Evolutionary conservation across 2,113 vertebrate species (phyloP).

Genomic region (Leucoraja erinaceus): DNA sequence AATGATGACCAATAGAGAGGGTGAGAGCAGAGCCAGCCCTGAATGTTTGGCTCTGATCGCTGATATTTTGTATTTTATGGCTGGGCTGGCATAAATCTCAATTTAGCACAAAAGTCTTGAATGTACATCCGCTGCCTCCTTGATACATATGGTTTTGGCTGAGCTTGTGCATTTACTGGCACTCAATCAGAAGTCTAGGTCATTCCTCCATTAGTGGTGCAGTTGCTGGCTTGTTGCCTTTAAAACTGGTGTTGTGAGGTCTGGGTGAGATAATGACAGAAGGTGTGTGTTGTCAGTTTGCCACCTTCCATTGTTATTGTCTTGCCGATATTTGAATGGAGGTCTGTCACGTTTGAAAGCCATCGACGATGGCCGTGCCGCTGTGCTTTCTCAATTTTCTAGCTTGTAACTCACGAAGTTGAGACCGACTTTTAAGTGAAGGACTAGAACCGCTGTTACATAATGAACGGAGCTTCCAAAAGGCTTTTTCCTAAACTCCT

Average conservation of each 20-base stretch:
- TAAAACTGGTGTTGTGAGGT: constrained; percentile 13
- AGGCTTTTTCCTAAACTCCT: neutral
- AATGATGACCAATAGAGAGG: neutral
- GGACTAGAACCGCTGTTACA: constrained; percentile 31
- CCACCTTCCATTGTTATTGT: neutral
- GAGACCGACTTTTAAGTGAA: constrained; percentile 26
- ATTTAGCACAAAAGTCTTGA: neutral
- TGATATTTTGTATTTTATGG: neutral
- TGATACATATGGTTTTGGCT: neutral
- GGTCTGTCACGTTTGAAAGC: neutral
- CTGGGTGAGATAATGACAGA: neutral
- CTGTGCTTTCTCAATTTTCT: neutral
- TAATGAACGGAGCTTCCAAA: neutral
- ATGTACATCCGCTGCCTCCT: neutral
- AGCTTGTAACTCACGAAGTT: constrained; percentile 25
- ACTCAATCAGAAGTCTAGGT: neutral
- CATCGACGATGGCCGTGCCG: constrained; percentile 1
- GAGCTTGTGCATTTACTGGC: constrained; percentile 1
- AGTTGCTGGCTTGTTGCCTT: neutral
- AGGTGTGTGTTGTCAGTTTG: neutral
- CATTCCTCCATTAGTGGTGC: neutral
- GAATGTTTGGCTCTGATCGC: neutral
- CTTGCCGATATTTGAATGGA: neutral
- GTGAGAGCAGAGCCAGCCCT: neutral
- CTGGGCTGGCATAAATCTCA: neutral